Conservation (phyloP, 2,113 vertebrate species). For the cat (Felis catus) region DNA sequence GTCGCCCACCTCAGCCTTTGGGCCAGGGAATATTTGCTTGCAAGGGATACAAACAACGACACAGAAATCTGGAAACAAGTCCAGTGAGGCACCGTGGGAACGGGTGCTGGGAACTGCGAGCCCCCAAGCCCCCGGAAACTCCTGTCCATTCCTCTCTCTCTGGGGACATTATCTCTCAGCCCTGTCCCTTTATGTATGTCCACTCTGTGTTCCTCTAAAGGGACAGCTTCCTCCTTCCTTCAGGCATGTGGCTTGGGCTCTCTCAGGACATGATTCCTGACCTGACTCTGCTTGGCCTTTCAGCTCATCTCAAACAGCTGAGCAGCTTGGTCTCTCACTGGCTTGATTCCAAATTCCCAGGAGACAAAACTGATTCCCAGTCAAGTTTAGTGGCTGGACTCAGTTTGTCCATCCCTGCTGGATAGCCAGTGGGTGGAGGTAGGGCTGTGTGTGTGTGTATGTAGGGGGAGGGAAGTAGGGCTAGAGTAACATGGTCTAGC, state of each 20-base stretch:
- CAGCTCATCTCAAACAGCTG: background rate
- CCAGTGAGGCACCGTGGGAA: background rate
- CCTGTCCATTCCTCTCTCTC: background rate
- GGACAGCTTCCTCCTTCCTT: background rate
- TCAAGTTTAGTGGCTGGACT: background rate
- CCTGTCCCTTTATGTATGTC: background rate
- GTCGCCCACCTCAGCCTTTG: background rate
- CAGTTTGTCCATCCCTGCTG: background rate
- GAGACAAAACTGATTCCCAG: background rate
- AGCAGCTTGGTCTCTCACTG: background rate
- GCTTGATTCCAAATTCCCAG: constrained; percentile 8
- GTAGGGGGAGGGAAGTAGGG: background rate
- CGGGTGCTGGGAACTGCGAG: background rate
- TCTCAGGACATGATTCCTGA: background rate
- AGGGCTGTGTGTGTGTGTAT: background rate
- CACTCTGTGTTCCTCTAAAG: background rate
- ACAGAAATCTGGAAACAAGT: background rate
- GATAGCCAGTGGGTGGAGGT: background rate
- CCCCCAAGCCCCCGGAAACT: background rate
- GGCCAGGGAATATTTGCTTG: background rate
- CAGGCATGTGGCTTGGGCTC: background rate
- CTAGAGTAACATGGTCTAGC: background rate
- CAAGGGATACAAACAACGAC: background rate
- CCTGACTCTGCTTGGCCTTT: background rate
- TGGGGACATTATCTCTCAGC: background rate